These are phyloP conservation scores for Drosophila santomea DNA, from an alignment of 1,140 invertebrate genomes.

Conservation along the genomic window DNA sequence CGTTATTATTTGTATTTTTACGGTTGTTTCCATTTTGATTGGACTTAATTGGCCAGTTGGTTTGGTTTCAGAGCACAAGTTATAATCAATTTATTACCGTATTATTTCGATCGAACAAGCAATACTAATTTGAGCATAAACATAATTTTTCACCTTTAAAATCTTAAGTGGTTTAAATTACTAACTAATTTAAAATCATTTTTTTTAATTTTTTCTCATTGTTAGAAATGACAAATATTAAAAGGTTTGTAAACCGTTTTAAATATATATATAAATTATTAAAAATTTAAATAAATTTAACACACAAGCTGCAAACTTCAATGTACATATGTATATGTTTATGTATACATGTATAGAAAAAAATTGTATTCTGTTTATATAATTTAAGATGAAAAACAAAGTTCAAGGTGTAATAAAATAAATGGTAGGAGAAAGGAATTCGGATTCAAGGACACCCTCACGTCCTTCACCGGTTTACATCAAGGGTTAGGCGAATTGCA, in stretches of 20 bases:
- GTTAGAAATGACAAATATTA: background rate
- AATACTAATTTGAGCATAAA: conserved; percentile 7
- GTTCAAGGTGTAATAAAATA: background rate
- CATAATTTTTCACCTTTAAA: background rate
- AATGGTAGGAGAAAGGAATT: conserved; percentile 3
- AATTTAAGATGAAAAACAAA: too few species aligned
- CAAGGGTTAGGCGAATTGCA: conserved; percentile 65
- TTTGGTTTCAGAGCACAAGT: conserved; percentile 16
- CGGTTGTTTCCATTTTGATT: conserved; percentile 44
- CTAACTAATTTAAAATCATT: background rate
- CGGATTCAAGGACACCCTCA: conserved; percentile 42
- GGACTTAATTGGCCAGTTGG: conserved; percentile 38
- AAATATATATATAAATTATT: too few species aligned
- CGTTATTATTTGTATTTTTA: conserved; percentile 48
- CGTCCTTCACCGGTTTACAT: conserved; percentile 18
- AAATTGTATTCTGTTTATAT: too few species aligned
- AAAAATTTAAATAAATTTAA: too few species aligned
- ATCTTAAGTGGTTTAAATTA: background rate
- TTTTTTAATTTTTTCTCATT: background rate
- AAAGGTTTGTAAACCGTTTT: background rate
- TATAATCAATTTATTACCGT: conserved; percentile 24
- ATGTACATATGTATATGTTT: too few species aligned
- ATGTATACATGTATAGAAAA: too few species aligned
- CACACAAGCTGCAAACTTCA: too few species aligned
- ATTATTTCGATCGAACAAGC: conserved; percentile 21